Conservation (phyloP, 2,113 vertebrate species). For the Trematocara stigmaticum region DNA sequence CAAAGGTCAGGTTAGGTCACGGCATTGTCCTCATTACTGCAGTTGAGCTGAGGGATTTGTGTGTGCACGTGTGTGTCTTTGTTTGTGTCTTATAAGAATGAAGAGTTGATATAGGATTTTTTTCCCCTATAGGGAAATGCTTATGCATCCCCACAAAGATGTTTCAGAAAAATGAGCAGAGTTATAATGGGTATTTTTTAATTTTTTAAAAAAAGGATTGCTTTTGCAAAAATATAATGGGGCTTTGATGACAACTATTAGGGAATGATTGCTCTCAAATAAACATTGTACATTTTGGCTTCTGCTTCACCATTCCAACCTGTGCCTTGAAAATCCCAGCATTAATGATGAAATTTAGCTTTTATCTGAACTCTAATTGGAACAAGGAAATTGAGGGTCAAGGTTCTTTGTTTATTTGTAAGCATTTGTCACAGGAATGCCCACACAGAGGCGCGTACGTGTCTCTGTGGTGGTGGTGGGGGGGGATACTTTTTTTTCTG, state of each 20-base stretch:
- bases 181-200: not conserved
- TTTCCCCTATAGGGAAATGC: not conserved
- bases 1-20: conserved; percentile 18
- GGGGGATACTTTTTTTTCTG: not conserved
- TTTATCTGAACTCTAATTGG: not conserved
- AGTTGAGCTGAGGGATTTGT: conserved; percentile 18
- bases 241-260: not conserved
- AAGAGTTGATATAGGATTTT: not conserved
- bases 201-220: not conserved
- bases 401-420: not conserved
- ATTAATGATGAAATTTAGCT: not conserved
- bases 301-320: not conserved
- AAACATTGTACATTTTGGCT: not conserved
- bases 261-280: not conserved
- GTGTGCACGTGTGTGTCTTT: not conserved
- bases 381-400: not conserved
- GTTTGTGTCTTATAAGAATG: not conserved
- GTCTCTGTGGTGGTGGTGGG: not conserved
- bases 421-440: not conserved
- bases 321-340: not conserved
- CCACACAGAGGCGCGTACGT: not conserved
- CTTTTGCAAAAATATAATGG: not conserved
- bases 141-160: not conserved
- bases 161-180: not conserved
- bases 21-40: conserved; percentile 28